Evolutionary conservation across 1,140 invertebrate genomes (phyloP).

Genomic region (Araneus ventricosus): DNA sequence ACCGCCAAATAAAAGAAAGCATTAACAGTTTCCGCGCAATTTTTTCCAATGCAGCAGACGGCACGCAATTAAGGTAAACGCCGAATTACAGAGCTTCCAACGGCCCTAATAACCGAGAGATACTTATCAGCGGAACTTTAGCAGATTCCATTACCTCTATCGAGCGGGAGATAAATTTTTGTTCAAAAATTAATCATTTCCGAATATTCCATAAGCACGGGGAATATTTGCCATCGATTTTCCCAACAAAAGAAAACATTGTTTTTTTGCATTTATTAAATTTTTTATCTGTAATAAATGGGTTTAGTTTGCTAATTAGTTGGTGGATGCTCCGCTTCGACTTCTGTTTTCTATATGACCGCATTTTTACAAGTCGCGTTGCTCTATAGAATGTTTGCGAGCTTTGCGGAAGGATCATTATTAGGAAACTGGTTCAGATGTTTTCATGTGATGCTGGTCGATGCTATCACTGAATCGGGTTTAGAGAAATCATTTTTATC

Average conservation of each 20-base stretch:
- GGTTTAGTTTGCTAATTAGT: conserved; percentile 47
- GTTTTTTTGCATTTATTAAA: conserved; percentile 42
- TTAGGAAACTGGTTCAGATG: neutral
- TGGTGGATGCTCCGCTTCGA: neutral
- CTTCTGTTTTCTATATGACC: neutral
- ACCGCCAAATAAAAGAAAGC: neutral
- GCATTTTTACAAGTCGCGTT: neutral
- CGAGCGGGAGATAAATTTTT: conserved; percentile 55
- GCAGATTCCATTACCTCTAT: conserved; percentile 51
- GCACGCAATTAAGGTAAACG: conserved; percentile 47
- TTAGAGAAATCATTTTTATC: neutral
- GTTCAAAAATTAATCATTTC: conserved; percentile 49
- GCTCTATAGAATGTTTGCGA: neutral
- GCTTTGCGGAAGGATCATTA: neutral
- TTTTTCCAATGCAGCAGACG: neutral
- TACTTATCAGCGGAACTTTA: conserved; percentile 52
- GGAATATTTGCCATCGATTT: conserved; percentile 41
- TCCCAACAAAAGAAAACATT: conserved; percentile 47
- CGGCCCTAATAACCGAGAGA: conserved; percentile 41
- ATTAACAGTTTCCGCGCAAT: neutral
- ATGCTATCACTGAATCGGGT: neutral
- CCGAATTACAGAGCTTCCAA: neutral
- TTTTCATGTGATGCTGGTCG: neutral
- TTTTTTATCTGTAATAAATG: conserved; percentile 26
- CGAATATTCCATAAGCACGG: conserved; percentile 29